Evolutionary conservation across 2,888 invertebrate genomes (phyloP).

Genomic region (Xylocampa areola): DNA sequence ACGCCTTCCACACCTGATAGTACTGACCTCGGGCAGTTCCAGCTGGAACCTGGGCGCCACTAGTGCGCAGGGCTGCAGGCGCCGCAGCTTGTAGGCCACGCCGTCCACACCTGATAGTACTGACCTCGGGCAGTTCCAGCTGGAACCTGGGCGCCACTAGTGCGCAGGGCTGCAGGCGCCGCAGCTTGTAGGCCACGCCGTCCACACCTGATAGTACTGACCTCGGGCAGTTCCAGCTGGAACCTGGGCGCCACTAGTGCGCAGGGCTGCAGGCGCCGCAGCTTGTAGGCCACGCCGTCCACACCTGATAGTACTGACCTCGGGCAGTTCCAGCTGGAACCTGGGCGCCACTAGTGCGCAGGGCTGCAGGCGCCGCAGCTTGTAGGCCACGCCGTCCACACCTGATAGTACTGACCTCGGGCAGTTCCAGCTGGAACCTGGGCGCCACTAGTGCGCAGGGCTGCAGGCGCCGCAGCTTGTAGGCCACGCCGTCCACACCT

Average conservation of each 20-base stretch:
- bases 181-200: slow-evolving; percentile 96
- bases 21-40: too few relatives aligned
- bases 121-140: slow-evolving; percentile 95
- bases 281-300: slow-evolving; percentile 96
- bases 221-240: slow-evolving; percentile 94
- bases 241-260: slow-evolving; percentile 95
- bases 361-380: slow-evolving; percentile 96
- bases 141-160: slow-evolving; percentile 95
- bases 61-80: too few relatives aligned
- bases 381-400: slow-evolving; percentile 96
- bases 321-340: slow-evolving; percentile 95
- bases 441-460: slow-evolving; percentile 96
- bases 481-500: slow-evolving; percentile 95
- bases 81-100: too few relatives aligned
- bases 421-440: slow-evolving; percentile 94
- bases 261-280: slow-evolving; percentile 96
- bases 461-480: slow-evolving; percentile 96
- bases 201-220: too few relatives aligned
- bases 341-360: slow-evolving; percentile 95
- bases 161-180: slow-evolving; percentile 96
- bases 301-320: too few relatives aligned
- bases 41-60: too few relatives aligned
- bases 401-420: too few relatives aligned
- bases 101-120: too few relatives aligned
- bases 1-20: too few relatives aligned